phyloP scores from a whole-genome alignment of 1,140 invertebrate genomes.

The Druon quercuslanigerum region DNA sequence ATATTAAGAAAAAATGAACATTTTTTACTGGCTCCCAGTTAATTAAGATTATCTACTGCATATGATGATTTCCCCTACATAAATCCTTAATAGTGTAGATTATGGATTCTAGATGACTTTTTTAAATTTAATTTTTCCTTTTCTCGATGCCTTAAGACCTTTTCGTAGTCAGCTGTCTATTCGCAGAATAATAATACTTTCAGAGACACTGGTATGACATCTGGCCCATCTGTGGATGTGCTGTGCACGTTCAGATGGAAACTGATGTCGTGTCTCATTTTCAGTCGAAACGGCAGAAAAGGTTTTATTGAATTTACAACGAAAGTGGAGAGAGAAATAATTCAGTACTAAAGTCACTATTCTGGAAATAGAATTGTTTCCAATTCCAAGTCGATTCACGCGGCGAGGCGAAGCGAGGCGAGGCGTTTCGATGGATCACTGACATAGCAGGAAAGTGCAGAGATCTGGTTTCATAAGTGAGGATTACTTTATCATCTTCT shows the following conservation, averaged over 20 bases:
- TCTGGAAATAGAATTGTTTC: slow-evolving; percentile 10
- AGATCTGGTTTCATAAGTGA: slow-evolving; percentile 24
- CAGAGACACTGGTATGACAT: slow-evolving; percentile 2
- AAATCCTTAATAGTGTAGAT: too few species aligned
- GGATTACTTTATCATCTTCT: slow-evolving; percentile 24
- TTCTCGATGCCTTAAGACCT: background rate
- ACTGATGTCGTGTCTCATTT: slow-evolving; percentile 24
- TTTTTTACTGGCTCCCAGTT: too few species aligned
- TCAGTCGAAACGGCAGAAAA: slow-evolving; percentile 27
- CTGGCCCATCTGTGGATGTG: slow-evolving; percentile 14
- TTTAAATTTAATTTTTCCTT: background rate
- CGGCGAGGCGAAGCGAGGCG: too few species aligned
- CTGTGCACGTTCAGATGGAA: slow-evolving; percentile 13
- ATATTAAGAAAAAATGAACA: too few species aligned
- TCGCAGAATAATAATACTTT: background rate
- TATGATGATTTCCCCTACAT: too few species aligned
- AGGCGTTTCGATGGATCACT: slow-evolving; percentile 3
- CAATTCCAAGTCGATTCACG: slow-evolving; percentile 4
- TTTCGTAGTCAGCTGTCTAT: background rate
- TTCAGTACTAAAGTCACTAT: slow-evolving; percentile 23
- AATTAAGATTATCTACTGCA: too few species aligned
- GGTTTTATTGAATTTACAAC: slow-evolving; percentile 24
- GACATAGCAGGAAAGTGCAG: slow-evolving; percentile 20
- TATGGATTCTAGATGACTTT: too few species aligned
- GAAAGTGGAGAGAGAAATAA: slow-evolving; percentile 24